phyloP scores from a whole-genome alignment of 2,888 invertebrate genomes.

The Junonia oenone region DNA sequence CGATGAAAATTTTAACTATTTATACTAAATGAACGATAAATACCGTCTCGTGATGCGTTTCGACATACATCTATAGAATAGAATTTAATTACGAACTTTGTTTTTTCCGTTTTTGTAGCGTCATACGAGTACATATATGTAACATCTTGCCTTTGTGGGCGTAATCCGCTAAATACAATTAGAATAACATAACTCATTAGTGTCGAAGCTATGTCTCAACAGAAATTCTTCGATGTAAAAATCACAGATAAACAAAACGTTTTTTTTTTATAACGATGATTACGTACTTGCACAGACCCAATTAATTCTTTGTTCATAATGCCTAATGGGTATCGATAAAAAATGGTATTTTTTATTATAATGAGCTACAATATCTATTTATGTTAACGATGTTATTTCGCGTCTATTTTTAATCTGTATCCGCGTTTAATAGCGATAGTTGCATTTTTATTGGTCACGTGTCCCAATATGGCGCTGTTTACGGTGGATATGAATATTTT shows the following conservation, averaged over 20 bases:
- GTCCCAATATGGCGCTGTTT: conserved; percentile 15
- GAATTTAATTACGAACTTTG: conserved; percentile 21
- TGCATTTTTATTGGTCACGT: conserved; percentile 21
- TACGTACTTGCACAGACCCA: conserved; percentile 5
- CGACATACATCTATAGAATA: conserved; percentile 19
- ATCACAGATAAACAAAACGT: not conserved
- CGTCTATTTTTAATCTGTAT: conserved; percentile 25
- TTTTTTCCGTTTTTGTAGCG: conserved; percentile 23
- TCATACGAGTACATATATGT: conserved; percentile 16
- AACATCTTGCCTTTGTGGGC: conserved; percentile 11
- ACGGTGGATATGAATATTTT: conserved; percentile 3
- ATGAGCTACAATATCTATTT: conserved; percentile 5
- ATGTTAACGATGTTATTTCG: conserved; percentile 15
- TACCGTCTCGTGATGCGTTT: not conserved
- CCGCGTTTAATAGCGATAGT: conserved; percentile 11
- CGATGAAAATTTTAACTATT: not conserved
- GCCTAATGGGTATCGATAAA: too few relatives aligned
- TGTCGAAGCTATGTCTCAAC: not conserved
- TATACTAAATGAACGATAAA: not conserved
- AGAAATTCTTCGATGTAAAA: not conserved
- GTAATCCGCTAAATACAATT: conserved; percentile 13
- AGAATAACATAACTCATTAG: conserved; percentile 7
- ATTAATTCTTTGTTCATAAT: conserved; percentile 22
- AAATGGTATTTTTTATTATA: conserved; percentile 12
- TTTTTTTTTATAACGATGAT: not conserved